Percentiles rank a stretch among this genome's conserved stretches.
Evolutionary conservation across 2,888 invertebrate genomes (phyloP).

Genomic region (Chironomus riparius): DNA sequence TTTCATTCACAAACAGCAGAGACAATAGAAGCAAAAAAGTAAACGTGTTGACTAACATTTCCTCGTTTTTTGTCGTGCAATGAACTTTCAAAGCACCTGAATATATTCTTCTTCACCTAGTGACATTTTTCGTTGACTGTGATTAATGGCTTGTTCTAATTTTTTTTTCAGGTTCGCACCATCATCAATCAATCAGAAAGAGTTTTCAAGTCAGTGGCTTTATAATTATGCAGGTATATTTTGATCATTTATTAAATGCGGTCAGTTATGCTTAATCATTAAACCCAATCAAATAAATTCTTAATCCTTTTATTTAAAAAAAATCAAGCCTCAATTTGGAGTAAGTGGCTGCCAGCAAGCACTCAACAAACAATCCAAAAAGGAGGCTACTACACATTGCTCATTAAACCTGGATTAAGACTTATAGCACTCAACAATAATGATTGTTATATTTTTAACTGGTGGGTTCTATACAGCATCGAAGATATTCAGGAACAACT

Average conservation of each 20-base stretch:
- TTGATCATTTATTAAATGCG: neutral
- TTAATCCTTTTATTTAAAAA: neutral
- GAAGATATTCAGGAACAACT: conserved; percentile 63
- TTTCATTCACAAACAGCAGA: too few relatives aligned
- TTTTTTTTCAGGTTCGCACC: conserved; percentile 51
- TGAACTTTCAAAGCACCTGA: too few relatives aligned
- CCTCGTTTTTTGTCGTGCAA: too few relatives aligned
- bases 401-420: conserved; percentile 58
- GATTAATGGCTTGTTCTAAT: neutral
- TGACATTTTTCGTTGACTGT: neutral
- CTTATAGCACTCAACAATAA: conserved; percentile 60
- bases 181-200: conserved; percentile 41
- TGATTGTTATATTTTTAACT: conserved; percentile 35
- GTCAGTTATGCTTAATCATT: too few relatives aligned
- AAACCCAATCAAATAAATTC: too few relatives aligned
- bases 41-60: too few relatives aligned
- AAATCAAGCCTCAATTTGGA: conserved; percentile 29
- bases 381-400: conserved; percentile 70
- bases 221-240: conserved; percentile 46
- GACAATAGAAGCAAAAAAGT: too few relatives aligned
- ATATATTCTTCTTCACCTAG: too few relatives aligned
- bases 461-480: conserved; percentile 63
- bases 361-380: conserved; percentile 50
- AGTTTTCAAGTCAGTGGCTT: conserved; percentile 60
- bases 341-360: conserved; percentile 54